These are phyloP conservation scores for Hipparchia semele DNA, from an alignment of 2,888 invertebrate genomes.

Conservation along the genomic window DNA sequence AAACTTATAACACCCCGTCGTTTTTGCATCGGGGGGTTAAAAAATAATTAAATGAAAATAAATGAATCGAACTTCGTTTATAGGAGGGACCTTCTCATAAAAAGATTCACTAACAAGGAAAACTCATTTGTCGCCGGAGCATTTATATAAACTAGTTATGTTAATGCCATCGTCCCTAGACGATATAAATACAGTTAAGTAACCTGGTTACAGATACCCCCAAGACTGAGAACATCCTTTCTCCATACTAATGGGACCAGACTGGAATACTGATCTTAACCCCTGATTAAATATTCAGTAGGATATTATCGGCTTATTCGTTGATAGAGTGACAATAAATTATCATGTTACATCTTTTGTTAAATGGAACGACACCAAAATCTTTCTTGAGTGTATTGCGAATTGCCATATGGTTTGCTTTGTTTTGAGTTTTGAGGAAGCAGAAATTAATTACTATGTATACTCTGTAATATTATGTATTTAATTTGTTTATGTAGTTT, in stretches of 20 bases:
- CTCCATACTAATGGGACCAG: conserved; percentile 63
- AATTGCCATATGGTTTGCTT: too few relatives aligned
- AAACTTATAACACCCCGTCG: too few relatives aligned
- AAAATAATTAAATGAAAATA: too few relatives aligned
- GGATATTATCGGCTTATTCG: conserved; percentile 18
- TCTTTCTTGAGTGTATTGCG: background rate
- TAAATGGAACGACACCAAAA: too few relatives aligned
- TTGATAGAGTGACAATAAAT: conserved; percentile 5
- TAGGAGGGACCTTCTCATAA: too few relatives aligned
- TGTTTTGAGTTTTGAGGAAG: too few relatives aligned
- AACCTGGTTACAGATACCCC: conserved; percentile 75
- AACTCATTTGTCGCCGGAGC: background rate
- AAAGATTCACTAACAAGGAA: background rate
- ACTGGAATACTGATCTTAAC: conserved; percentile 68
- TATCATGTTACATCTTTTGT: too few relatives aligned
- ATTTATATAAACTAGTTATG: conserved; percentile 21
- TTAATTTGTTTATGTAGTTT: too few relatives aligned
- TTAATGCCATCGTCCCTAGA: conserved; percentile 9
- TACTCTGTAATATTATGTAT: too few relatives aligned
- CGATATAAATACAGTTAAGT: conserved; percentile 75
- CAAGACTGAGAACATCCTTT: conserved; percentile 56
- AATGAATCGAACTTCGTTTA: too few relatives aligned
- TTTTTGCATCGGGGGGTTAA: too few relatives aligned
- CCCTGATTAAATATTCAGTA: conserved; percentile 61
- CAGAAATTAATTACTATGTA: too few relatives aligned